Percentiles rank a stretch among this genome's conserved stretches.
Evolutionary conservation across 2,113 vertebrate genomes (phyloP).

Genomic region (Trochalopteron elliotii): DNA sequence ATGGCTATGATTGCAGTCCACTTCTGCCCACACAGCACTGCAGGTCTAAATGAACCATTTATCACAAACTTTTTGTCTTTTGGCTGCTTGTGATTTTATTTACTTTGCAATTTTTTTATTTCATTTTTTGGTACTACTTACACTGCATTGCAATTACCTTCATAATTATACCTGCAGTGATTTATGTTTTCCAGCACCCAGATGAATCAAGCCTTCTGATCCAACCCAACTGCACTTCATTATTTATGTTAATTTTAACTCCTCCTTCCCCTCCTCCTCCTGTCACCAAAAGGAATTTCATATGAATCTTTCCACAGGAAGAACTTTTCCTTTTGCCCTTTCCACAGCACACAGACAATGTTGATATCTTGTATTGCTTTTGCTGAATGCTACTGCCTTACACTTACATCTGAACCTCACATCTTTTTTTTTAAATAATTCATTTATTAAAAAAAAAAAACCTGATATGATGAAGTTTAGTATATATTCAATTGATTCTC

Average conservation of each 20-base stretch:
- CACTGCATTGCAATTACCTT: conserved; percentile 69
- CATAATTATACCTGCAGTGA: conserved; percentile 78
- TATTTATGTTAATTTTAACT: conserved; percentile 40
- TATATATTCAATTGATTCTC: not conserved
- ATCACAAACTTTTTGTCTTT: conserved; percentile 77
- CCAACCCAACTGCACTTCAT: conserved; percentile 60
- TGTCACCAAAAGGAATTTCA: not conserved
- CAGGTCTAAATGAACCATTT: conserved; percentile 78
- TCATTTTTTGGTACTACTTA: conserved; percentile 61
- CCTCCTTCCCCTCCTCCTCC: not conserved
- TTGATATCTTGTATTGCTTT: not conserved
- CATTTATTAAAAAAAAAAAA: not conserved
- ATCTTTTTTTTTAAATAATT: not conserved
- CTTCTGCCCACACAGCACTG: conserved; percentile 77
- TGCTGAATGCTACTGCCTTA: not conserved
- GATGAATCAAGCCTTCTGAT: conserved; percentile 66
- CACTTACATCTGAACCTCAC: not conserved
- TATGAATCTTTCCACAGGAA: not conserved
- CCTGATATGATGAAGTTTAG: not conserved
- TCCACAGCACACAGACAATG: not conserved
- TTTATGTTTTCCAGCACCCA: conserved; percentile 65
- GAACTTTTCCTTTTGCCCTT: not conserved
- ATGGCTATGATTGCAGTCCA: conserved; percentile 79
- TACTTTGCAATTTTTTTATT: conserved; percentile 70
- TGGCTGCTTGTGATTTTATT: conserved; percentile 71